Base-by-base conservation (phyloP, 2,888 invertebrate genomes). In the Lycocerus yunnanus region DNA sequence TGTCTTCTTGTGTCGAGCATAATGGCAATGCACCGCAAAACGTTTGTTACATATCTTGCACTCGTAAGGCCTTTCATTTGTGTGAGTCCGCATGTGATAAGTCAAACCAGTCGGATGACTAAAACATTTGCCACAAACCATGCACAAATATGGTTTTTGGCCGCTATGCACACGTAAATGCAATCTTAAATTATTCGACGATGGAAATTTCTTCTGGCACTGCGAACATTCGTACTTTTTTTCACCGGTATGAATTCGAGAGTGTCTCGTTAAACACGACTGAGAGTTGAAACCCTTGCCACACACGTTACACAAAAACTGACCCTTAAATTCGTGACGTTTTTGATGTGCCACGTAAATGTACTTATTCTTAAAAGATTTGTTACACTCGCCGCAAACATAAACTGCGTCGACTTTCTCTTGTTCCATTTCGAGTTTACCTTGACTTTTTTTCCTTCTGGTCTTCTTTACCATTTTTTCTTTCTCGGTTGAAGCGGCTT, bases 361-460 rank as follows among this genome's bases (percentile, higher is more conserved):
- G 69, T 83, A 83, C 71, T 83, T 84, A n/a, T 81, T 82, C 70
- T 83, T 83, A 66, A 84, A 84, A 15, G 81, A 79, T 80, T 84
- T 84, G 63, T 82, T 82, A 73, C 84, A 84, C 16, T 75, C 72
- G 13, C 79, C 72, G 71, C 84, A 84, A 24, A 80, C 73, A 58
- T 78, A 77, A 6, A 81, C 43, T 5, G 43, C 8, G 1, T 43
- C 43, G 0, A n/a, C 43, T 43, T 43, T n/a, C n/a, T 43, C 43
- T 8, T n/a, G n/a, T 8, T 43, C 43, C n/a, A 3, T n/a, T 43
- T 43, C n/a, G n/a, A 8, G 1, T n/a, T 43, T 43, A 43, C 5
- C n/a, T 63, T 18, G 61, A n/a, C 18, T n/a, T 20, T 18, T 18
- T 18, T 63, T 20, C 20, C n/a, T 20, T 9, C 9, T 63, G 8